A percentile compares a stretch with the other conserved stretches of the same genome.
Evolutionary conservation across 2,113 vertebrate species (phyloP).

Genomic region (Felis chaus): DNA sequence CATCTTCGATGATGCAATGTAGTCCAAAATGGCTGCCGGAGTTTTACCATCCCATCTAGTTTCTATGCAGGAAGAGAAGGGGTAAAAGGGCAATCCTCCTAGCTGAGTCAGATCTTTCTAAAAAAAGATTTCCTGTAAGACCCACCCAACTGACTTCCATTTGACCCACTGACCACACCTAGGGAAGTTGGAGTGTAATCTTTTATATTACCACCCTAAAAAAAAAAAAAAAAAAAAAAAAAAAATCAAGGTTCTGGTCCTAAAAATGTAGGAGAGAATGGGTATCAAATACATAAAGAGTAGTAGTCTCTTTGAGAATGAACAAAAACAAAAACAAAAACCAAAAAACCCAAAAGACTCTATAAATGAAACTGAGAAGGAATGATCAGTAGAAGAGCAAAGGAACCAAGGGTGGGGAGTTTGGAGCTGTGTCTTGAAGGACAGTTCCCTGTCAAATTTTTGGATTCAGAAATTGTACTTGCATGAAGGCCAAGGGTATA

Average conservation of each 20-base stretch:
- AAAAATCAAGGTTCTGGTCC: background rate
- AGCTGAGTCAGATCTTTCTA: background rate
- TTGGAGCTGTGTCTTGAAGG: background rate
- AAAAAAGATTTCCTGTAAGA: background rate
- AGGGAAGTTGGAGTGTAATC: background rate
- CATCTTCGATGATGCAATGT: too few relatives aligned
- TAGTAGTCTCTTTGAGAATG: background rate
- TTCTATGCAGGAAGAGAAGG: background rate
- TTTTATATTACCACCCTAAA: background rate
- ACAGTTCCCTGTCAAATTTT: background rate
- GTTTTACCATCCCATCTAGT: background rate
- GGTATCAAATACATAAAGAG: background rate
- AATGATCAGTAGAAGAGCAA: background rate
- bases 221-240: background rate
- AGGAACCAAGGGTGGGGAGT: background rate
- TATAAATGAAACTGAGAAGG: background rate
- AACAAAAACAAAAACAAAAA: background rate
- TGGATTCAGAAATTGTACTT: background rate
- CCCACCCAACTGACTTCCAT: background rate
- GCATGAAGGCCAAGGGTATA: background rate
- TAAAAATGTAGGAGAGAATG: background rate
- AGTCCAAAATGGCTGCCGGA: background rate
- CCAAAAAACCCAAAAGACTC: background rate
- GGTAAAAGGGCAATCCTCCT: background rate
- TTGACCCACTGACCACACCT: background rate